A percentile compares a stretch with the other conserved stretches of the same genome.
phyloP scores from a whole-genome alignment of 1,140 invertebrate genomes.

The Drosophila insularis region DNA sequence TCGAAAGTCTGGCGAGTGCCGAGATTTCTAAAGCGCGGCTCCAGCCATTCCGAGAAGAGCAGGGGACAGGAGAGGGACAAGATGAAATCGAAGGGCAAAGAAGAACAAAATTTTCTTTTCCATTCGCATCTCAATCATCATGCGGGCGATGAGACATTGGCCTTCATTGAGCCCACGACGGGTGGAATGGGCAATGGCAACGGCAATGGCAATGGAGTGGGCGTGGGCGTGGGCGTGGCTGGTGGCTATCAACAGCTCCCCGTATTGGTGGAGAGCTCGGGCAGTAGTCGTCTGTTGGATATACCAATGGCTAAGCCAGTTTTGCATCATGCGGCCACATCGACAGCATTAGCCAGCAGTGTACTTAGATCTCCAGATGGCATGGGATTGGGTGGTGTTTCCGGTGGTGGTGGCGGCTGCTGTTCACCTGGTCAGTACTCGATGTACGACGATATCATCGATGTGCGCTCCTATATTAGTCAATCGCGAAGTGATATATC shows the following conservation, averaged over 20 bases:
- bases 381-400: slow-evolving; percentile 19
- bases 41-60: slow-evolving; percentile 52
- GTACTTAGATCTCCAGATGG: slow-evolving; percentile 59
- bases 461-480: slow-evolving; percentile 87
- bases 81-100: slow-evolving; percentile 26
- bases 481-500: slow-evolving; percentile 87
- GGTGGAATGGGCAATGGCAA: slow-evolving; percentile 38
- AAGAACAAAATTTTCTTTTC: slow-evolving; percentile 25
- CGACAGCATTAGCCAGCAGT: slow-evolving; percentile 60
- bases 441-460: slow-evolving; percentile 84
- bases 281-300: slow-evolving; percentile 48
- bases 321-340: slow-evolving; percentile 69
- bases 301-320: slow-evolving; percentile 62
- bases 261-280: slow-evolving; percentile 85
- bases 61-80: neutral
- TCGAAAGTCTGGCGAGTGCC: slow-evolving; percentile 86
- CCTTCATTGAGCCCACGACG: slow-evolving; percentile 73
- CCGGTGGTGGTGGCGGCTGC: slow-evolving; percentile 41
- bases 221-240: neutral
- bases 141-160: slow-evolving; percentile 51
- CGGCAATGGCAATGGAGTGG: neutral
- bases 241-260: slow-evolving; percentile 85
- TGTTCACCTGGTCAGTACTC: slow-evolving; percentile 78
- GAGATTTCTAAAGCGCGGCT: slow-evolving; percentile 84
- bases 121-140: slow-evolving; percentile 1